Conservation (phyloP, 2,888 invertebrate genomes). For the Caenorhabditis zanzibari region DNA sequence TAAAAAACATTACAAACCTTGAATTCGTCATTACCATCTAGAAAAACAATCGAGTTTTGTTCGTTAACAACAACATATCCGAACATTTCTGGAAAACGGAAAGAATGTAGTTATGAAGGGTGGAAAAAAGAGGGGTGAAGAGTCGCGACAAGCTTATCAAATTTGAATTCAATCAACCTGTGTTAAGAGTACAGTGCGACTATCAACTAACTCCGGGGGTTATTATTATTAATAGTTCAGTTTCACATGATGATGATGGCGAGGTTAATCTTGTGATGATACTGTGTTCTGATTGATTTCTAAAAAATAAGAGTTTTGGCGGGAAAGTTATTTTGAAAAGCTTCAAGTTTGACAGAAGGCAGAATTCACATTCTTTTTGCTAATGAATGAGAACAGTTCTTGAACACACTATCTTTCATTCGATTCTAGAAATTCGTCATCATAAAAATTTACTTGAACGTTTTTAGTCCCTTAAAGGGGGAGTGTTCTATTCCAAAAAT, state of each 20-base stretch:
- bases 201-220: conserved; percentile 38
- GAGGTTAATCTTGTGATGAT: conserved; percentile 33
- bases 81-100: conserved; percentile 48
- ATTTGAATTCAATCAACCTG: conserved; percentile 48
- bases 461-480: too few species aligned
- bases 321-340: too few species aligned
- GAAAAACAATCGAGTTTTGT: conserved; percentile 62
- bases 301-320: too few species aligned
- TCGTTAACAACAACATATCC: conserved; percentile 66
- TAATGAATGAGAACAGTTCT: too few species aligned
- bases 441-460: too few species aligned
- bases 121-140: conserved; percentile 35
- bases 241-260: conserved; percentile 47
- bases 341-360: too few species aligned
- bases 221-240: conserved; percentile 45
- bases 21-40: conserved; percentile 61
- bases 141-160: conserved; percentile 55
- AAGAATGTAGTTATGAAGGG: conserved; percentile 20
- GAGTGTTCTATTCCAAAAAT: too few species aligned
- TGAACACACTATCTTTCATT: too few species aligned
- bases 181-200: conserved; percentile 52
- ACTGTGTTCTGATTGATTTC: conserved; percentile 3
- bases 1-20: conserved; percentile 23
- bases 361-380: too few species aligned
- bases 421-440: too few species aligned